Percentiles rank a stretch among this genome's conserved stretches.
Evolutionary conservation across 2,888 invertebrate genomes (phyloP).

Genomic region (Melolontha melolontha): DNA sequence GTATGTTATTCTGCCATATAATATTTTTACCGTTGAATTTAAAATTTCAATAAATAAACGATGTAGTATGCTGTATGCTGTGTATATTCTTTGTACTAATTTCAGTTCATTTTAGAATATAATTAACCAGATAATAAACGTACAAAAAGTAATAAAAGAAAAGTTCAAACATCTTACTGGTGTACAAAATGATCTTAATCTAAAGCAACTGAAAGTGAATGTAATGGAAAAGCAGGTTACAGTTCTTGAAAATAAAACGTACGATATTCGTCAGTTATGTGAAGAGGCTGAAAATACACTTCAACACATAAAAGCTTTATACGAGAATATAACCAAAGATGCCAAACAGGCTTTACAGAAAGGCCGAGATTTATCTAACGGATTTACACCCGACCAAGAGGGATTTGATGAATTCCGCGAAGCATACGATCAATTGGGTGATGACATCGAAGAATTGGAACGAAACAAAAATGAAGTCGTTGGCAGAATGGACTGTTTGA

Average conservation of each 20-base stretch:
- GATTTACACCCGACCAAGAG: constrained; percentile 69
- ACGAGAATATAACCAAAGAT: constrained; percentile 59
- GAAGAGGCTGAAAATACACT: constrained; percentile 58
- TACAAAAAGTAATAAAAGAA: constrained; percentile 53
- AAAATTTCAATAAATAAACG: too few relatives aligned
- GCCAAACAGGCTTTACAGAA: constrained; percentile 68
- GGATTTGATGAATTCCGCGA: constrained; percentile 68
- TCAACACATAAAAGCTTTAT: constrained; percentile 57
- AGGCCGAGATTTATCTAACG: constrained; percentile 70
- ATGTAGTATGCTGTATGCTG: too few relatives aligned
- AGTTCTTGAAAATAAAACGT: constrained; percentile 59
- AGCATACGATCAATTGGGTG: constrained; percentile 70
- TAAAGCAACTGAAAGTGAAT: constrained; percentile 54
- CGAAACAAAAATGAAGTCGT: constrained; percentile 70
- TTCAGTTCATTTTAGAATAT: constrained; percentile 48
- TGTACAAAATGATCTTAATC: constrained; percentile 52
- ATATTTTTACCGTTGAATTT: too few relatives aligned
- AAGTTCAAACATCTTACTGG: constrained; percentile 50
- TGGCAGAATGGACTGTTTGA: constrained; percentile 75
- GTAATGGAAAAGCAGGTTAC: constrained; percentile 53
- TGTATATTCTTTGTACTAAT: constrained; percentile 12
- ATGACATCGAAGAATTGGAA: constrained; percentile 68
- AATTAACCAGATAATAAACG: constrained; percentile 55
- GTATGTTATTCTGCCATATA: too few relatives aligned
- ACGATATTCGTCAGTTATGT: constrained; percentile 57